These are phyloP conservation scores for Oreochromis tanganicae DNA, from an alignment of 2,113 vertebrate species.

Conservation along the genomic window DNA sequence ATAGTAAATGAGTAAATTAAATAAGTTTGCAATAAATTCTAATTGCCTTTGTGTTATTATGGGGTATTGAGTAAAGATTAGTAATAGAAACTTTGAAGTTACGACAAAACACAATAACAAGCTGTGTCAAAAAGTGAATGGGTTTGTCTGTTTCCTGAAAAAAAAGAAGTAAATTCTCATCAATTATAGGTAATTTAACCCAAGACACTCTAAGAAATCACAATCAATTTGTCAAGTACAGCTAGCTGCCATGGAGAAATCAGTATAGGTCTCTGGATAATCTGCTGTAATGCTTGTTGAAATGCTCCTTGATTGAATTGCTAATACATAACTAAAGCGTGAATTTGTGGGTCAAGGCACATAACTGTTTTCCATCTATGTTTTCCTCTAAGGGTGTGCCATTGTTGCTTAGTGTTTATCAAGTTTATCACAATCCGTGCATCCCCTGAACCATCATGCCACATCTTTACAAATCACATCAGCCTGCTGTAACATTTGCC, in stretches of 20 bases:
- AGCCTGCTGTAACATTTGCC: neutral
- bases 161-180: neutral
- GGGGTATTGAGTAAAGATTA: neutral
- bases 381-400: neutral
- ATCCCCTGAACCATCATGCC: neutral
- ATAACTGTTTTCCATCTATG: neutral
- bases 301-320: neutral
- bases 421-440: neutral
- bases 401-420: neutral
- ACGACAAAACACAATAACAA: neutral
- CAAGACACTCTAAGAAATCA: neutral
- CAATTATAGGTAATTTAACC: neutral
- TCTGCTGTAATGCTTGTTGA: neutral
- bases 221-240: neutral
- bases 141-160: neutral
- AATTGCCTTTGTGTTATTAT: neutral
- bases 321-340: neutral
- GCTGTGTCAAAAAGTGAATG: neutral
- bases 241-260: neutral
- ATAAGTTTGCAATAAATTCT: neutral
- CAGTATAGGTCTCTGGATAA: neutral
- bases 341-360: neutral
- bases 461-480: slow-evolving; percentile 25
- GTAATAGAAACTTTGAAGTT: neutral
- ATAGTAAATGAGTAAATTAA: neutral